Evolutionary conservation across 2,888 invertebrate genomes (phyloP), one percentile per base, ranked within the genome.

Genomic region (Notocelia uddmanniana): DNA sequence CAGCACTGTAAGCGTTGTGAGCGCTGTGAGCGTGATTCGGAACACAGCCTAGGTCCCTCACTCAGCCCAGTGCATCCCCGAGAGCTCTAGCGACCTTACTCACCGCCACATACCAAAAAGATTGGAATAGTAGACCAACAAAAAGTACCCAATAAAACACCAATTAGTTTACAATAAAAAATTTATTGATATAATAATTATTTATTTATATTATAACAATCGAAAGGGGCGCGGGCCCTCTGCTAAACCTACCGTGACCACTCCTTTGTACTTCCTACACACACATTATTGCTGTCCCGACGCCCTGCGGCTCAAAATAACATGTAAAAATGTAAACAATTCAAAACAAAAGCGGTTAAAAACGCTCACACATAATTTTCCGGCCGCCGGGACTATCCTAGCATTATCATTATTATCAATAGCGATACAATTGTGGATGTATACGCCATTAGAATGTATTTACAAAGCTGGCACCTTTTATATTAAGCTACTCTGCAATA

Each of bases 131-230:
- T n/a, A n/a, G n/a, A n/a, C n/a, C n/a, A n/a, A 19, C 50, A 2
- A 37, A 54, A 15, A 57, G 13, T 1, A 1, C n/a, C n/a, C n/a
- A 68, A 58, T 66, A 59, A 70, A 63, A 78, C 76, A 75, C 66
- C 52, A 64, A 63, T 76, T 79, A 79, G 77, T 87, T 89, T 91
- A 90, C 85, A 87, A 89, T 91, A 92, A 90, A 93, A 92, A 91
- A 91, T 90, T 88, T 93, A 93, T 92, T 93, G 91, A 92, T 92
- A 92, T 92, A 90, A 90, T 91, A 84, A 85, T 88, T 84, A 88
- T 89, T 88, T 89, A 88, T 89, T 88, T 87, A 88, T 91, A 93
- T 88, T 88, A 88, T 91, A 93, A 93, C 92, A 92, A 91, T 88
- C 85, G 82, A 86, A 88, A 83, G 77, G 80, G 83, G 79, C 80